phyloP scores from a whole-genome alignment of 2,797 vertebrate species.

The Mallotus villosus region DNA sequence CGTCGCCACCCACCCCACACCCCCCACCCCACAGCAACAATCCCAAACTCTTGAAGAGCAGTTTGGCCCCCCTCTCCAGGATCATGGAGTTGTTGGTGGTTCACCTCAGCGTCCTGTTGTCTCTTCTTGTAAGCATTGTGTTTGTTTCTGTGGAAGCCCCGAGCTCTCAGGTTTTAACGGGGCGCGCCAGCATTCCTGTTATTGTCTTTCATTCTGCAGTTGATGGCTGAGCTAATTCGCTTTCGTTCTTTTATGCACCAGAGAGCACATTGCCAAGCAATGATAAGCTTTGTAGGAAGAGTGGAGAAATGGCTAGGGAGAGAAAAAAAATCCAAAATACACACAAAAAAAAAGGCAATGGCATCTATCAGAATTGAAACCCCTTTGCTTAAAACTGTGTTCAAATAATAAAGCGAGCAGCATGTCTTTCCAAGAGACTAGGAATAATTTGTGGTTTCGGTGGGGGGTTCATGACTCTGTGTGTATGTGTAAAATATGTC shows the following conservation, averaged over 20 bases:
- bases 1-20: too few species aligned
- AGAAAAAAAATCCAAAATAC: constrained; percentile 49
- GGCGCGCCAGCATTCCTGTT: constrained; percentile 90
- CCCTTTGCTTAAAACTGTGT: constrained; percentile 91
- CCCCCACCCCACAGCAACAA: neutral
- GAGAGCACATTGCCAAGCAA: constrained; percentile 94
- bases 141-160: constrained; percentile 65
- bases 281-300: constrained; percentile 90
- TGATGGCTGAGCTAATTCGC: constrained; percentile 99
- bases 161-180: constrained; percentile 79
- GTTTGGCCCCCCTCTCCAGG: constrained; percentile 21
- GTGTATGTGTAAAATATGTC: constrained; percentile 95
- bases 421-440: constrained; percentile 91
- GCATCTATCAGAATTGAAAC: constrained; percentile 95
- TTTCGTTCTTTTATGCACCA: constrained; percentile 97
- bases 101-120: constrained; percentile 40
- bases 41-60: neutral
- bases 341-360: constrained; percentile 68
- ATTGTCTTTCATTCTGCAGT: constrained; percentile 93
- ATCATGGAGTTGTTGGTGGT: constrained; percentile 19
- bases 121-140: constrained; percentile 58
- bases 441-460: constrained; percentile 94
- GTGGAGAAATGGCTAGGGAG: constrained; percentile 73
- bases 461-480: constrained; percentile 84
- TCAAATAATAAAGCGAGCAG: constrained; percentile 91